Conservation (phyloP, 2,113 vertebrate species). For the Sitta europaea region DNA sequence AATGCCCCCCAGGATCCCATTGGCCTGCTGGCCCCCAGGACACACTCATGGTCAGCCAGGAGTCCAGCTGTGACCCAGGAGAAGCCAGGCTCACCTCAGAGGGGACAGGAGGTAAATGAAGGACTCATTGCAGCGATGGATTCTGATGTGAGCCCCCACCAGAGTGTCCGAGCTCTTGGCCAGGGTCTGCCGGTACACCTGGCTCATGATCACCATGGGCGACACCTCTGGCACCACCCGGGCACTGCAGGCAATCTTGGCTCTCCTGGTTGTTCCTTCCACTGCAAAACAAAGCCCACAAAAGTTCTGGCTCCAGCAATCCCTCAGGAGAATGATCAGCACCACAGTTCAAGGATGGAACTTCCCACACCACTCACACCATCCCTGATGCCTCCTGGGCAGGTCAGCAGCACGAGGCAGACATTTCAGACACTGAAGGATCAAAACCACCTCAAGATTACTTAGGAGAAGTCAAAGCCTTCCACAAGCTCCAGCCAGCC, state of each 20-base stretch:
- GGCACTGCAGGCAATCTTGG: conserved; percentile 85
- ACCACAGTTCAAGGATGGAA: not conserved
- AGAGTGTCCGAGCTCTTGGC: conserved; percentile 92
- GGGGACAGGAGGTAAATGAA: conserved; percentile 96
- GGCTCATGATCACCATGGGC: conserved; percentile 90
- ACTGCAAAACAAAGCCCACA: conserved; percentile 67
- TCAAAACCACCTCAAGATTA: not conserved
- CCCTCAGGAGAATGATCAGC: not conserved
- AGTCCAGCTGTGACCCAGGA: not conserved
- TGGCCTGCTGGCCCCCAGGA: not conserved
- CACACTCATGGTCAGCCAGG: not conserved
- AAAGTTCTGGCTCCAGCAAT: not conserved
- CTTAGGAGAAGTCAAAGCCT: not conserved
- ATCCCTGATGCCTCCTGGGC: not conserved
- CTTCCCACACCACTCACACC: not conserved
- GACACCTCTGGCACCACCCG: conserved; percentile 78
- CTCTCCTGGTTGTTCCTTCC: conserved; percentile 87
- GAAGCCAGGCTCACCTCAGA: conserved; percentile 76
- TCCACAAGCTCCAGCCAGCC: not conserved
- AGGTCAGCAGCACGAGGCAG: not conserved
- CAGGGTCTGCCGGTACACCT: conserved; percentile 90
- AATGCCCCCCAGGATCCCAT: rapidly evolving
- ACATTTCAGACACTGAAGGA: not conserved
- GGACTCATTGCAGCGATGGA: conserved; percentile 88
- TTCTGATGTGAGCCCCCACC: conserved; percentile 84